Conservation (phyloP, 2,797 vertebrate genomes). For the Oceanodroma leucorhoa region DNA sequence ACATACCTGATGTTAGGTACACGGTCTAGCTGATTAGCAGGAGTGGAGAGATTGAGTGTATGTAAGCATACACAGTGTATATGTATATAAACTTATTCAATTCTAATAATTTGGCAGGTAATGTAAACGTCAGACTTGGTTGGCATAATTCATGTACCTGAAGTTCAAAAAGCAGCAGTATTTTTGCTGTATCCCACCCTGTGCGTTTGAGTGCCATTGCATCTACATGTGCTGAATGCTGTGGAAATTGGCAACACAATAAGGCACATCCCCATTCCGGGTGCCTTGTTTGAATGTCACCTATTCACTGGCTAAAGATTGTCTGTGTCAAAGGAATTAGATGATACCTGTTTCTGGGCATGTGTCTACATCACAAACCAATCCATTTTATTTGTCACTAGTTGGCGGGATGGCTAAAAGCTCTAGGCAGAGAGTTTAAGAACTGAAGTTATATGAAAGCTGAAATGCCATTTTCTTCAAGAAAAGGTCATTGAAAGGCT, state of each 20-base stretch:
- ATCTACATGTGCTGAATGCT: neutral
- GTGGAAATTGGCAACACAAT: neutral
- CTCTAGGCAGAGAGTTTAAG: neutral
- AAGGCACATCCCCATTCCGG: neutral
- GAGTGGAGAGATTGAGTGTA: neutral
- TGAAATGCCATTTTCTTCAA: neutral
- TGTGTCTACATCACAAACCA: neutral
- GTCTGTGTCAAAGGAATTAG: neutral
- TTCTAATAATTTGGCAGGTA: neutral
- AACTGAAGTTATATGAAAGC: neutral
- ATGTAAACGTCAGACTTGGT: neutral
- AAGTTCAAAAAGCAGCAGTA: neutral
- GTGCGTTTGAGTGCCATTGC: neutral
- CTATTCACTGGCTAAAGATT: neutral
- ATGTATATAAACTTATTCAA: neutral
- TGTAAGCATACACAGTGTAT: neutral
- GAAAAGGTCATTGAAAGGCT: neutral
- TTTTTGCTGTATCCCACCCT: neutral
- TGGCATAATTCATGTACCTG: neutral
- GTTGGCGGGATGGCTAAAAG: neutral
- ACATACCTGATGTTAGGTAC: neutral
- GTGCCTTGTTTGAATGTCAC: neutral
- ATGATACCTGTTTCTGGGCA: neutral
- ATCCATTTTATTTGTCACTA: neutral
- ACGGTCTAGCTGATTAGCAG: neutral